Conservation (phyloP, 2,113 vertebrate genomes). For the Protobothrops mucrosquamatus region DNA sequence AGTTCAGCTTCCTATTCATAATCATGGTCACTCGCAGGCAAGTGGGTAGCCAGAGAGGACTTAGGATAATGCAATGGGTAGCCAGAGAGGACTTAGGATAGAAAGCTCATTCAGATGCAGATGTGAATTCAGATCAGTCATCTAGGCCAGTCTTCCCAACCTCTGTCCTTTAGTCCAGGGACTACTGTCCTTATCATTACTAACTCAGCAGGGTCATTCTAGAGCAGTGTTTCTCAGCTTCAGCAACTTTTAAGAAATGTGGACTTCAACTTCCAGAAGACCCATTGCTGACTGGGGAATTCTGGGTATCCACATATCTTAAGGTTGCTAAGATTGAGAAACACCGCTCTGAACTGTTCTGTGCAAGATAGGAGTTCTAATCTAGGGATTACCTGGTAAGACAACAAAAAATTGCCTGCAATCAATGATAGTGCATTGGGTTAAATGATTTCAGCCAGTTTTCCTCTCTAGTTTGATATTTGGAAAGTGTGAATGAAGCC, state of each 20-base stretch:
- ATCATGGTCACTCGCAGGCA: neutral
- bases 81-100: neutral
- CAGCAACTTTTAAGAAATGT: neutral
- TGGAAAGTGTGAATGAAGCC: neutral
- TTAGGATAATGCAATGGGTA: neutral
- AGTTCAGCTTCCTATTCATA: no score
- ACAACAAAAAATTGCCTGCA: neutral
- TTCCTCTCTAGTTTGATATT: neutral
- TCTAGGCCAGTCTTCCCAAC: neutral
- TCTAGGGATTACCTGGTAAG: neutral
- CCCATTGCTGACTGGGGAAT: neutral
- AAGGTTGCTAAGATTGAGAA: neutral
- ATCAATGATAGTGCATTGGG: neutral
- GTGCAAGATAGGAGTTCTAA: neutral
- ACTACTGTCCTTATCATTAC: neutral
- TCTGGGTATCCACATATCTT: neutral
- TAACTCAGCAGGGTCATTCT: neutral
- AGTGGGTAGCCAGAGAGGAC: neutral
- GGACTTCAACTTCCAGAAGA: neutral
- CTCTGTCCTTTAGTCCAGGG: neutral
- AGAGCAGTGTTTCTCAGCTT: neutral
- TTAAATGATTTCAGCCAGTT: neutral
- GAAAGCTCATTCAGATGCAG: neutral
- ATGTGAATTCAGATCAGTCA: neutral
- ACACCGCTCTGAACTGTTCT: neutral